Evolutionary conservation across 2,113 vertebrate genomes (phyloP).

Genomic region (Cheilinus undulatus): DNA sequence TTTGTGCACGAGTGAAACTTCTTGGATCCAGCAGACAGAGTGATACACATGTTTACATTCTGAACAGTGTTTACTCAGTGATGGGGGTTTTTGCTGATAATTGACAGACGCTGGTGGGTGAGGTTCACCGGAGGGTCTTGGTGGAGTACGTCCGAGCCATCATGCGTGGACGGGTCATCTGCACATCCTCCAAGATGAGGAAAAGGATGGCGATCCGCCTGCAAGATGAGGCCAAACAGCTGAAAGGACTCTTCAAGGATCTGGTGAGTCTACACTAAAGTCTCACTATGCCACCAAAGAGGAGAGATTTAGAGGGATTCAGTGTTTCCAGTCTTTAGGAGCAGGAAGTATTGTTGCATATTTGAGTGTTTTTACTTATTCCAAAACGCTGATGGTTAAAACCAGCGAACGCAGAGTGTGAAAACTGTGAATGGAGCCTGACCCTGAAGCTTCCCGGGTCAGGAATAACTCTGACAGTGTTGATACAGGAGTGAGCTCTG

Average conservation of each 20-base stretch:
- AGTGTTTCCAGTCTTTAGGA: not conserved
- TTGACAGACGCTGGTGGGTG: conserved; percentile 86
- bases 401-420: conserved; percentile 31
- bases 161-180: conserved; percentile 88
- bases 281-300: not conserved
- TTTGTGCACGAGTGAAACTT: no score
- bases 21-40: no score
- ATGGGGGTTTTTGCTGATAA: not conserved
- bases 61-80: not conserved
- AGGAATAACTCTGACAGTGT: conserved; percentile 72
- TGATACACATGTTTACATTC: not conserved
- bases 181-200: conserved; percentile 89
- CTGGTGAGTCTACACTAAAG: conserved; percentile 83
- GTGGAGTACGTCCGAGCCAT: conserved; percentile 89
- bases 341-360: not conserved
- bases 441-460: conserved; percentile 69
- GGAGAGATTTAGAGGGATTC: not conserved
- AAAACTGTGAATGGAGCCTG: conserved; percentile 55
- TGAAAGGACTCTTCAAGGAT: conserved; percentile 90
- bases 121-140: conserved; percentile 89
- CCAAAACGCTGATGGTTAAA: conserved; percentile 51
- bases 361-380: not conserved
- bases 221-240: conserved; percentile 88
- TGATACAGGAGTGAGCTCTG: conserved; percentile 71
- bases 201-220: conserved; percentile 88